These are phyloP conservation scores for Coptodon rendalli DNA, from an alignment of 2,113 vertebrate species.

Conservation along the genomic window DNA sequence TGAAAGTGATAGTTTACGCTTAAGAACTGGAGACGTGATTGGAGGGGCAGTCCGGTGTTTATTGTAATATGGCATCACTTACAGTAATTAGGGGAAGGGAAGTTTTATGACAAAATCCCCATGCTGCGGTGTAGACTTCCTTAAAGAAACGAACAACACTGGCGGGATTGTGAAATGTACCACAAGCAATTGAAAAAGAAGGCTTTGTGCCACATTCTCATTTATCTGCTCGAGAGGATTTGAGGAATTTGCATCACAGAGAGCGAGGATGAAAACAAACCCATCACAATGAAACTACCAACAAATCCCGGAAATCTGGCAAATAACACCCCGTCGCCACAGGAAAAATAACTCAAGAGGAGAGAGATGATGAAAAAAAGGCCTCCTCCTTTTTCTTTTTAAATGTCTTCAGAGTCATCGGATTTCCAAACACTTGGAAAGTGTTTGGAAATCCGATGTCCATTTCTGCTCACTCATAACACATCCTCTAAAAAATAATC, in stretches of 20 bases:
- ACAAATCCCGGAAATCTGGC: conserved; percentile 50
- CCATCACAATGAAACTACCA: conserved; percentile 36
- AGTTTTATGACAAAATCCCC: not conserved
- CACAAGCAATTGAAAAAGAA: not conserved
- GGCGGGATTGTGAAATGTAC: not conserved
- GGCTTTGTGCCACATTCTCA: not conserved
- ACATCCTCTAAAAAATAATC: not conserved
- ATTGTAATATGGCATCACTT: not conserved
- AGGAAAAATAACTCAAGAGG: conserved; percentile 27
- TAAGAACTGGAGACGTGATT: not conserved
- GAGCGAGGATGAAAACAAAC: not conserved
- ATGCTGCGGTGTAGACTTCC: not conserved
- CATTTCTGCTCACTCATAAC: not conserved
- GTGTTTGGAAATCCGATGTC: not conserved
- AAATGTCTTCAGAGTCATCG: not conserved
- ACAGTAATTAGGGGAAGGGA: conserved; percentile 1
- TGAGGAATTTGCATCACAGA: conserved; percentile 11
- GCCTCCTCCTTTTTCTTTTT: not conserved
- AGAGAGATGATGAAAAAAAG: not conserved
- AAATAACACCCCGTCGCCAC: not conserved
- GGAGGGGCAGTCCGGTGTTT: not conserved
- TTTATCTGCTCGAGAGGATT: not conserved
- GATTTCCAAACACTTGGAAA: no score
- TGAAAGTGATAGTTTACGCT: not conserved
- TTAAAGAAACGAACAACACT: not conserved